A percentile compares a stretch with the other conserved stretches of the same genome.
phyloP scores from a whole-genome alignment of 2,888 invertebrate genomes.

The Zele albiditarsus region DNA sequence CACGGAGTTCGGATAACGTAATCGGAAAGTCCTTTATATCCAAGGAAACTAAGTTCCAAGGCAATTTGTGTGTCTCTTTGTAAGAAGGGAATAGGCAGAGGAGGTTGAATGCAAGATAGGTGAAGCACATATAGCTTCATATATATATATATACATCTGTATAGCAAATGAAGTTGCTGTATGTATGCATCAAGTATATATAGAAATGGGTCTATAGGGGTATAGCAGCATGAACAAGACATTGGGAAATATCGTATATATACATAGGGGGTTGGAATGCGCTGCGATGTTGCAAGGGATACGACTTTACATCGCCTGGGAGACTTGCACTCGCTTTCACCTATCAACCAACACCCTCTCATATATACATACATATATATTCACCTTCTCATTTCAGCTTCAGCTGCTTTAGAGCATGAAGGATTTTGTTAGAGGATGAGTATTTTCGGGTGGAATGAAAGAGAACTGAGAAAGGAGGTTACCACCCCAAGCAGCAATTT shows the following conservation, averaged over 20 bases:
- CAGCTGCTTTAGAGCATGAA: not conserved
- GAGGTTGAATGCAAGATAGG: slow-evolving; percentile 50
- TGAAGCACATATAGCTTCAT: slow-evolving; percentile 41
- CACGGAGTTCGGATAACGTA: slow-evolving; percentile 67
- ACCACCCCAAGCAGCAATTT: not conserved
- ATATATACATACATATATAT: not conserved
- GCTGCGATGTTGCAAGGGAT: slow-evolving; percentile 24
- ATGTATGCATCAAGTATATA: not conserved
- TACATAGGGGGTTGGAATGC: slow-evolving; percentile 34
- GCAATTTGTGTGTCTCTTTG: slow-evolving; percentile 72
- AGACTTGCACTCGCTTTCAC: slow-evolving; percentile 46
- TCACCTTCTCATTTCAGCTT: slow-evolving; percentile 38
- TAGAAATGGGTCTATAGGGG: slow-evolving; percentile 43
- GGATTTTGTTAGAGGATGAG: not conserved
- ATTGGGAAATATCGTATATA: slow-evolving; percentile 37
- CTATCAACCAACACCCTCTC: not conserved
- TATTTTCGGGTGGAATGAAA: not conserved
- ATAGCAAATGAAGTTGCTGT: not conserved
- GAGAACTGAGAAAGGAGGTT: not conserved
- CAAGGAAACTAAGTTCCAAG: slow-evolving; percentile 70
- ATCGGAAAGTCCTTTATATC: slow-evolving; percentile 71
- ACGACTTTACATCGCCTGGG: slow-evolving; percentile 65
- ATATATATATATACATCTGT: not conserved
- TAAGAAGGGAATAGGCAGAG: slow-evolving; percentile 58
- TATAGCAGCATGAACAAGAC: slow-evolving; percentile 49